These are phyloP conservation scores for Echiichthys vipera DNA, from an alignment of 2,797 vertebrate species.

Conservation along the genomic window DNA sequence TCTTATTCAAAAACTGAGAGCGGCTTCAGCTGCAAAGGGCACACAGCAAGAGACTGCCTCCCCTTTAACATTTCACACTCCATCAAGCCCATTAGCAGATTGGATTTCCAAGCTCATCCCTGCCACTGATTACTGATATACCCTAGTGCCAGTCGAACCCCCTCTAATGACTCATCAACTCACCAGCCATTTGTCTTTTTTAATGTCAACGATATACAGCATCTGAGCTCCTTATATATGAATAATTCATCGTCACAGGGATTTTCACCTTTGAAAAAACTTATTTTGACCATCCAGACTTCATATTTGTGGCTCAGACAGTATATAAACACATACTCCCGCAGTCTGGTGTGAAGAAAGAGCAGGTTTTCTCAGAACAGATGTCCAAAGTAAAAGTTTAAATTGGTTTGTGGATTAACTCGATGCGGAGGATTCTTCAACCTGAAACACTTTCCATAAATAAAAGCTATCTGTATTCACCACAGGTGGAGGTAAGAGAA, in stretches of 20 bases:
- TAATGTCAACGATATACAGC: conserved; percentile 41
- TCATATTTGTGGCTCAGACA: conserved; percentile 29
- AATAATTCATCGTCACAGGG: conserved; percentile 47
- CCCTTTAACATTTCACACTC: conserved; percentile 78
- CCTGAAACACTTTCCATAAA: conserved; percentile 44
- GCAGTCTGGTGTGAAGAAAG: conserved; percentile 22
- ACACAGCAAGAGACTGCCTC: conserved; percentile 63
- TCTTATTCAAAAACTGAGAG: conserved; percentile 62
- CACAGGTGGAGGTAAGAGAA: conserved; percentile 32
- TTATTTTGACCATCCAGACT: conserved; percentile 30
- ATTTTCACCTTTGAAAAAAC: conserved; percentile 41
- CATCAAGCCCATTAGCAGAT: conserved; percentile 79
- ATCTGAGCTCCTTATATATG: conserved; percentile 23
- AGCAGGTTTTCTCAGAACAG: conserved; percentile 23
- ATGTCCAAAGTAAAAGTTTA: conserved; percentile 49
- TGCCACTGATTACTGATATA: conserved; percentile 70
- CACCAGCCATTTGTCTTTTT: conserved; percentile 55
- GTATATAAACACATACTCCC: conserved; percentile 13
- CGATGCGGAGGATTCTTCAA: conserved; percentile 45
- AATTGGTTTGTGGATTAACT: conserved; percentile 38
- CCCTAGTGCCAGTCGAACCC: conserved; percentile 56
- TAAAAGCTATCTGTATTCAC: conserved; percentile 32
- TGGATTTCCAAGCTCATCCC: conserved; percentile 73
- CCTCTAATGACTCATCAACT: conserved; percentile 60
- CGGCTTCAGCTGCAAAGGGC: conserved; percentile 71